Evolutionary conservation across 2,888 invertebrate genomes (phyloP).

Genomic region (Sphaerophoria rueppellii): DNA sequence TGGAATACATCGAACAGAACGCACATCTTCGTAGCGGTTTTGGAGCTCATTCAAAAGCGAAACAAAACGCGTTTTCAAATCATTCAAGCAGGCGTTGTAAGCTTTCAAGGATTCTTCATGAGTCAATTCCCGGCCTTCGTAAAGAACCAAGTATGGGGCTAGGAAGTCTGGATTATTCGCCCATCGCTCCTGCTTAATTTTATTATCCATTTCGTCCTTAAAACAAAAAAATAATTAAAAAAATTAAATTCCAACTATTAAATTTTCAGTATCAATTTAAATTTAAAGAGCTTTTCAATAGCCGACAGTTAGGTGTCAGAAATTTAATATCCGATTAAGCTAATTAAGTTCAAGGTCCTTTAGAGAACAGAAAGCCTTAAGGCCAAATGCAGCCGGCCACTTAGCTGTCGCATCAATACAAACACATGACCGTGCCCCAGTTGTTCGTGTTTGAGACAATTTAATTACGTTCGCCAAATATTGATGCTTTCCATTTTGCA

Average conservation of each 20-base stretch:
- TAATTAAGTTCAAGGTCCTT: slow-evolving; percentile 74
- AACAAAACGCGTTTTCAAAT: slow-evolving; percentile 86
- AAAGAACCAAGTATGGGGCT: slow-evolving; percentile 84
- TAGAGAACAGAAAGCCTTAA: slow-evolving; percentile 31
- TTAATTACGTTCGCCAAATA: slow-evolving; percentile 72
- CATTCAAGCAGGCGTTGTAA: slow-evolving; percentile 84
- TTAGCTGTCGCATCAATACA: neutral
- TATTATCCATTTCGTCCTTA: slow-evolving; percentile 79
- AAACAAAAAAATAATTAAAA: slow-evolving; percentile 11
- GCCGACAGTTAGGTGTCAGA: neutral
- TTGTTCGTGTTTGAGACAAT: slow-evolving; percentile 9
- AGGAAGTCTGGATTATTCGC: slow-evolving; percentile 84
- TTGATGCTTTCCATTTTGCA: slow-evolving; percentile 72
- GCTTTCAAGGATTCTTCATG: slow-evolving; percentile 77
- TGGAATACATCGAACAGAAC: slow-evolving; percentile 37
- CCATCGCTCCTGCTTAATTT: slow-evolving; percentile 82
- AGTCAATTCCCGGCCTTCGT: slow-evolving; percentile 76
- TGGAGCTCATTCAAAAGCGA: slow-evolving; percentile 86
- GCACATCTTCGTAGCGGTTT: slow-evolving; percentile 86
- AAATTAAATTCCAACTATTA: neutral
- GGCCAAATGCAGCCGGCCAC: slow-evolving; percentile 38
- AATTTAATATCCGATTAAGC: slow-evolving; percentile 44
- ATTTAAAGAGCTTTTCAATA: slow-evolving; percentile 6
- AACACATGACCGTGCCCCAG: neutral
- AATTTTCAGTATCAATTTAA: neutral